Evolutionary conservation across 2,113 vertebrate species (phyloP).

Genomic region (Lycocorax pyrrhopterus): DNA sequence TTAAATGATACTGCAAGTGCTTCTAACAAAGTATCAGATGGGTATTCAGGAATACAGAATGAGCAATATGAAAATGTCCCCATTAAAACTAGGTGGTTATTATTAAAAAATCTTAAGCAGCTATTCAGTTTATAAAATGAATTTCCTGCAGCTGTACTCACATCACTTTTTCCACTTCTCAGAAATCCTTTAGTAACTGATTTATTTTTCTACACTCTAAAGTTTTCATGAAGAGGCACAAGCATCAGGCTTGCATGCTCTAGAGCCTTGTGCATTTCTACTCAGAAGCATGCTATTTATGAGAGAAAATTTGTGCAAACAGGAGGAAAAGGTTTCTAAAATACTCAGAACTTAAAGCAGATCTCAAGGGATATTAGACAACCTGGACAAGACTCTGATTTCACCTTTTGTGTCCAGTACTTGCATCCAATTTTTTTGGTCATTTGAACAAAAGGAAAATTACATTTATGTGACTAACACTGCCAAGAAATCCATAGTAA

Average conservation of each 20-base stretch:
- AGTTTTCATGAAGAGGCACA: not conserved
- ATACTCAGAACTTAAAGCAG: not conserved
- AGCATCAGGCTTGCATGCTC: not conserved
- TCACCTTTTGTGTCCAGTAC: not conserved
- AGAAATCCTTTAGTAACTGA: slow-evolving; percentile 12
- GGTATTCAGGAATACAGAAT: slow-evolving; percentile 37
- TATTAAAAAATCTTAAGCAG: slow-evolving; percentile 46
- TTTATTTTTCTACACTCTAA: not conserved
- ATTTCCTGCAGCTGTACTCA: slow-evolving; percentile 56
- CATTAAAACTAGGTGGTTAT: slow-evolving; percentile 50
- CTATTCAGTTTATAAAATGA: slow-evolving; percentile 52
- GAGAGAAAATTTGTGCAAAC: not conserved
- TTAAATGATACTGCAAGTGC: slow-evolving; percentile 26
- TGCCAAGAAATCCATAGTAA: not conserved
- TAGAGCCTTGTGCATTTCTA: not conserved
- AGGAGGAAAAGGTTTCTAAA: not conserved
- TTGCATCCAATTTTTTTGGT: not conserved
- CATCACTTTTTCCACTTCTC: slow-evolving; percentile 42
- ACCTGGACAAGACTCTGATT: not conserved
- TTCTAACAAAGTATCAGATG: slow-evolving; percentile 29
- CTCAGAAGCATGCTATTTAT: not conserved
- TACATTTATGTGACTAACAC: not conserved
- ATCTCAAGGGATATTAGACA: not conserved
- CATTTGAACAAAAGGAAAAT: not conserved
- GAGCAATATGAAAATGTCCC: slow-evolving; percentile 46